Base-by-base conservation (phyloP, 1,140 invertebrate species). In the Musca vetustissima region DNA sequence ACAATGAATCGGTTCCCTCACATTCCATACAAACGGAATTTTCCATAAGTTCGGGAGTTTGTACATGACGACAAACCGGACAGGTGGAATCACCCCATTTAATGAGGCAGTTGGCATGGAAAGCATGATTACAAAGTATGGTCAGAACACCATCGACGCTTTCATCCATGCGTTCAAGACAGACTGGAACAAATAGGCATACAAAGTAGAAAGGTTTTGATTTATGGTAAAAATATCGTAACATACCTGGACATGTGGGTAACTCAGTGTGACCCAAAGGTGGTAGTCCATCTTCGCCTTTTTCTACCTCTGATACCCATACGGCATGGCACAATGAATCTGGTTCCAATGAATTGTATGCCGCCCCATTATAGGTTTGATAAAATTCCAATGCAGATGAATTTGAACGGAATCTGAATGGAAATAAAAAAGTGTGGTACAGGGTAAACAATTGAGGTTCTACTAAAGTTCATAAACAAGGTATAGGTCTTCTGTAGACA, bases 91-190 rank as follows among this genome's bases (percentile, higher is more conserved):
- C 96, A n/a, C 93, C 91, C 97, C 98, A 99, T 83, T 98, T 93
- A 66, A 93, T 89, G 32, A 99, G 85, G 84, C 98, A 99, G 73
- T 90, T 90, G 17, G 93, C 91, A 85, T 99, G 98, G 84, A 99
- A 99, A 0, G 96, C 92, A 85, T 99, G 98, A 85, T 99, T 98
- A 81, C 98, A 99, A 36, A 99, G 86, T 76, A 99, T 98, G 6
- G 97, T 99, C 66, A 99, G 85, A 72, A 99, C 92, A 3, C 97
- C 96, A 83, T 99, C 97, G 1, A 98, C 94, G 71, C 93, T 96
- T 84, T 99, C 97, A 84, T 99, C 97, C 96, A 96, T 98, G 74
- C 96, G 88, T 83, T 99, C 98, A 79, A 97, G 82, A 73, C 75
- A 83, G n/a, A 82, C 80, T 19, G 64, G 32, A 36, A n/a, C n/a